Percentiles rank a stretch among this genome's conserved stretches.
Conservation (phyloP, 2,797 vertebrate species). For the Lepilemur septentrionalis region DNA sequence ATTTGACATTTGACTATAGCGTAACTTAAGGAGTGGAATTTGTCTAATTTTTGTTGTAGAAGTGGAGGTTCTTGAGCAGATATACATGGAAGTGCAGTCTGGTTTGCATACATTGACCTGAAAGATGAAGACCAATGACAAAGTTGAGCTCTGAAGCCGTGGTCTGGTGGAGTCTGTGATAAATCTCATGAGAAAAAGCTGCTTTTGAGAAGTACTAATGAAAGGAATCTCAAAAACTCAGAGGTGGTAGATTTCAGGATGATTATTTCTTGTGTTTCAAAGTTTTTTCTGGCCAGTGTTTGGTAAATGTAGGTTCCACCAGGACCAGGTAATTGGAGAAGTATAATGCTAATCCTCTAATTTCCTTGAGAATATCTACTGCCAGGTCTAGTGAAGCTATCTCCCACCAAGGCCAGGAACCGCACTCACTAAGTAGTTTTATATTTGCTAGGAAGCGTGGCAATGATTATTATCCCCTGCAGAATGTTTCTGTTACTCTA, state of each 20-base stretch:
- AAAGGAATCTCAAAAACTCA: not conserved
- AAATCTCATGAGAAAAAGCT: not conserved
- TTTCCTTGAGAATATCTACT: not conserved
- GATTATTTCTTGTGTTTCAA: not conserved
- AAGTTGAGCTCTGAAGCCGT: not conserved
- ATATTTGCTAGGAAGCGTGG: not conserved
- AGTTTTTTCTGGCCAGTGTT: not conserved
- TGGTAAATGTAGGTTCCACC: not conserved
- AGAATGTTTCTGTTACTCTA: not conserved
- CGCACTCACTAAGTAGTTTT: not conserved
- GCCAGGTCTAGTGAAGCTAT: not conserved
- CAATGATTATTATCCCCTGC: not conserved
- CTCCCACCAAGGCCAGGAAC: not conserved
- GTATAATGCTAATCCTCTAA: not conserved
- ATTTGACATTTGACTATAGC: not conserved
- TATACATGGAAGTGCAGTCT: accelerated
- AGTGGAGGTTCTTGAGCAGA: not conserved
- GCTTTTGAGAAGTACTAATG: not conserved
- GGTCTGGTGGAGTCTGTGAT: not conserved
- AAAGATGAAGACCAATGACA: not conserved
- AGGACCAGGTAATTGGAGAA: slow-evolving; percentile 45
- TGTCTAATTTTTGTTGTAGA: not conserved
- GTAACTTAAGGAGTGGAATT: not conserved
- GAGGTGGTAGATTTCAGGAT: not conserved
- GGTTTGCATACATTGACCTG: not conserved